phyloP scores from a whole-genome alignment of 1,140 invertebrate species.

The Pomacea maculata region DNA sequence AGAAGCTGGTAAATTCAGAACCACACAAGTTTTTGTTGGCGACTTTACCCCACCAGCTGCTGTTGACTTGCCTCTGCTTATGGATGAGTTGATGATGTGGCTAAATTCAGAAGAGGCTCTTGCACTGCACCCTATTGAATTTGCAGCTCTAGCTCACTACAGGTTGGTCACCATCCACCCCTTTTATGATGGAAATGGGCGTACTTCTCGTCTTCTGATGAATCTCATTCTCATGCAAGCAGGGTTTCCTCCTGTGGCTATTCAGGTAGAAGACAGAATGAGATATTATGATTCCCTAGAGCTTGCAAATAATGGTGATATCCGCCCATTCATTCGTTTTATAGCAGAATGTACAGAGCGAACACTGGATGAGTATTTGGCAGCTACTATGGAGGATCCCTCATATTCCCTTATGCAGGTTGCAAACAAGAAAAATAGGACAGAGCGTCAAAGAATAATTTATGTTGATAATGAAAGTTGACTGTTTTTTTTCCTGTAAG shows the following conservation, averaged over 20 bases:
- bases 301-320: conserved; percentile 79
- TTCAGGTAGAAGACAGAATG: conserved; percentile 86
- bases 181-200: conserved; percentile 83
- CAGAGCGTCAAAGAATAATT: conserved; percentile 12
- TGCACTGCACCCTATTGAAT: conserved; percentile 74
- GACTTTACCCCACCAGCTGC: conserved; percentile 89
- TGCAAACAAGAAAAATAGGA: background rate
- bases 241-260: conserved; percentile 96
- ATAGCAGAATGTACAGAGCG: conserved; percentile 93
- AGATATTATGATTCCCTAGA: conserved; percentile 85
- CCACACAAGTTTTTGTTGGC: conserved; percentile 79
- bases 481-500: background rate
- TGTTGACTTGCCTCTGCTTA: conserved; percentile 79
- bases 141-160: conserved; percentile 94
- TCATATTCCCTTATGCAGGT: conserved; percentile 1
- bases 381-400: conserved; percentile 45
- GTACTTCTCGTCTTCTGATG: conserved; percentile 94
- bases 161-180: conserved; percentile 93
- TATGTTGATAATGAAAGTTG: conserved; percentile 14
- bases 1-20: conserved; percentile 67
- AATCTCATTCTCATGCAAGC: conserved; percentile 97
- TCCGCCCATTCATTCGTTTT: conserved; percentile 88
- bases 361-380: conserved; percentile 86
- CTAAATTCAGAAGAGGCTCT: conserved; percentile 84
- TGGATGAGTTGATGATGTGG: conserved; percentile 91